Base-by-base conservation (phyloP, 2,797 vertebrate species). In the Enteromius fasciolatus region DNA sequence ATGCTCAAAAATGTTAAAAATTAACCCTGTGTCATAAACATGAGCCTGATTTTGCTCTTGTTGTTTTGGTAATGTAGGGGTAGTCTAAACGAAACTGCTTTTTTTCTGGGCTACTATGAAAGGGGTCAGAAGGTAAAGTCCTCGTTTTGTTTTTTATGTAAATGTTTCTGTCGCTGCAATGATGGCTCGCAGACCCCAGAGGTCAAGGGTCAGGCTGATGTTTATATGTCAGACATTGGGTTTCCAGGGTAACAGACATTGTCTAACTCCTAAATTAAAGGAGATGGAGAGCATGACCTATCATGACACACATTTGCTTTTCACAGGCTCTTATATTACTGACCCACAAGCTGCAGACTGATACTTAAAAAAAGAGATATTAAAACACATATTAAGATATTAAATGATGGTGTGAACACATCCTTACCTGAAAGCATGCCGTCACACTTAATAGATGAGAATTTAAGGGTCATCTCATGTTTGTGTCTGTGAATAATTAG, bases 381-480 rank as follows among this genome's bases (percentile, higher is more conserved):
- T 57, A 57, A 57, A 57, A 54, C 52, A n/a, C 20, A n/a, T 54
- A 9, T 39, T 39, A 70, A 46, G 48, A 33, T 28, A 31, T 31
- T 3, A 78, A 48, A 41, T 17, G 23, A 0, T 31, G 31, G 31
- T 17, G 23, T 81, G 44, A 33, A 14, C 18, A 48, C 17, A 15
- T 8, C 72, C 93, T 95, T 95, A 99, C 98, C 97, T 96, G 97
- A 96, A 86, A 98, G 95, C 89, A 97, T 93, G 86, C 91, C 94
- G 90, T 99, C 98, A 87, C 94, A 92, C 95, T 98, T 99, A 94
- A 98, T 96, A 90, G 97, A 94, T 86, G 96, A 89, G 91, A 99
- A 98, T 93, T 97, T 99, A 92, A 99, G 96, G 90, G 97, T 98
- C 98, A 99, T 99, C 94, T 98, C 97, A 94, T 99, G 98, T 94